These are phyloP conservation scores for Ganaspis sp. DNA, from an alignment of 1,140 invertebrate species.

Conservation along the genomic window DNA sequence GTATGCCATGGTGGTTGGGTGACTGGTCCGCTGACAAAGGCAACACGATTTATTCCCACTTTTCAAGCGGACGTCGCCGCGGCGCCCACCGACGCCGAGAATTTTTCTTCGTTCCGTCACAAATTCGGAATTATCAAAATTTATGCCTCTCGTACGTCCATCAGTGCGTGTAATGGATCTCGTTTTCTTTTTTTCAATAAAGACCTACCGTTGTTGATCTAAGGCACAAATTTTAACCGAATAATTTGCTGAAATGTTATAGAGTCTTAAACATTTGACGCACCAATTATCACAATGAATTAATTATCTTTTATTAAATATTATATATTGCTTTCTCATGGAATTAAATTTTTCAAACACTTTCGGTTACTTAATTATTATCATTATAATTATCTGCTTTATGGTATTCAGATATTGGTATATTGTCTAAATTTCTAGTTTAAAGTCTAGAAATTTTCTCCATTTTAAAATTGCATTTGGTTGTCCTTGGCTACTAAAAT, in stretches of 20 bases:
- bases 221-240: no score
- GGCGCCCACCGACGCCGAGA: conserved; percentile 55
- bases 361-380: no score
- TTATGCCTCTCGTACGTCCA: conserved; percentile 62
- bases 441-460: neutral
- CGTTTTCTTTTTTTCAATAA: conserved; percentile 42
- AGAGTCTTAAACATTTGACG: no score
- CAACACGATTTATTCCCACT: conserved; percentile 75
- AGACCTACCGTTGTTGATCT: no score
- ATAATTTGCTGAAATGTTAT: no score
- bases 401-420: neutral
- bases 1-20: conserved; percentile 35
- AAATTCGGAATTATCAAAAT: conserved; percentile 74
- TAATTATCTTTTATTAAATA: no score
- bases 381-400: no score
- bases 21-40: conserved; percentile 68
- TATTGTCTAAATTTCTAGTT: neutral
- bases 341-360: no score
- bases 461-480: conserved; percentile 24
- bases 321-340: no score
- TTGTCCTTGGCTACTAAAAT: conserved; percentile 13
- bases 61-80: conserved; percentile 61
- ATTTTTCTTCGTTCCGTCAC: conserved; percentile 75
- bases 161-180: conserved; percentile 50
- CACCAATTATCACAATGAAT: no score